Evolutionary conservation across 2,888 invertebrate species (phyloP).

Genomic region (Napeogenes inachia): DNA sequence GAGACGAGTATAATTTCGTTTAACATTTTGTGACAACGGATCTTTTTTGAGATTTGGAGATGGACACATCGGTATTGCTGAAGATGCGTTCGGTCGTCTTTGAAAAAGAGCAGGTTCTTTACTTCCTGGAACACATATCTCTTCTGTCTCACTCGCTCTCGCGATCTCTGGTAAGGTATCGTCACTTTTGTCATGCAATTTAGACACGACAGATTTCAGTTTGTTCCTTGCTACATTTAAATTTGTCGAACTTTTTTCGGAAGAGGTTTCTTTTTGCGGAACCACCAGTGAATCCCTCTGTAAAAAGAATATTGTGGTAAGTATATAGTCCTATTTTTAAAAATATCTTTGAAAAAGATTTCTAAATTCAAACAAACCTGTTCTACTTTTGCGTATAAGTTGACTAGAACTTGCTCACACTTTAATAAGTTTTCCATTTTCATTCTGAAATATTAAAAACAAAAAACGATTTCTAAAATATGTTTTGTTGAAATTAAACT

Average conservation of each 20-base stretch:
- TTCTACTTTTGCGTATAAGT: constrained; percentile 81
- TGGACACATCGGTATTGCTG: constrained; percentile 34
- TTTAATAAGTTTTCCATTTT: constrained; percentile 82
- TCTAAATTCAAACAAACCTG: constrained; percentile 62
- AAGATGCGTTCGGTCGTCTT: constrained; percentile 53
- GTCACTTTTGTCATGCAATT: constrained; percentile 38
- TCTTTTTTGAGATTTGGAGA: constrained; percentile 24
- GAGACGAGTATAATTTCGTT: constrained; percentile 60
- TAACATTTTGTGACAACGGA: constrained; percentile 34
- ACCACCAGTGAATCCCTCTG: constrained; percentile 51
- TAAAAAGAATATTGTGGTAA: constrained; percentile 33
- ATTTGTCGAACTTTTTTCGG: constrained; percentile 37
- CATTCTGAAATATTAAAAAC: constrained; percentile 68
- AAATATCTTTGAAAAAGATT: background rate
- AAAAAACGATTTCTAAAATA: no score
- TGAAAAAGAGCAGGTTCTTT: constrained; percentile 68
- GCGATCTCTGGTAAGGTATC: constrained; percentile 64
- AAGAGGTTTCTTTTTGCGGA: constrained; percentile 30
- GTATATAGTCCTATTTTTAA: background rate
- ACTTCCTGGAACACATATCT: constrained; percentile 53
- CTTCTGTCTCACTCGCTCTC: constrained; percentile 53
- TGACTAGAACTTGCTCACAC: constrained; percentile 83
- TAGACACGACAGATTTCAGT: constrained; percentile 48
- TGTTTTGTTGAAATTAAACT: no score
- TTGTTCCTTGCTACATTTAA: constrained; percentile 57